phyloP scores from a whole-genome alignment of 2,888 invertebrate genomes.

The Caenorhabditis sp. region DNA sequence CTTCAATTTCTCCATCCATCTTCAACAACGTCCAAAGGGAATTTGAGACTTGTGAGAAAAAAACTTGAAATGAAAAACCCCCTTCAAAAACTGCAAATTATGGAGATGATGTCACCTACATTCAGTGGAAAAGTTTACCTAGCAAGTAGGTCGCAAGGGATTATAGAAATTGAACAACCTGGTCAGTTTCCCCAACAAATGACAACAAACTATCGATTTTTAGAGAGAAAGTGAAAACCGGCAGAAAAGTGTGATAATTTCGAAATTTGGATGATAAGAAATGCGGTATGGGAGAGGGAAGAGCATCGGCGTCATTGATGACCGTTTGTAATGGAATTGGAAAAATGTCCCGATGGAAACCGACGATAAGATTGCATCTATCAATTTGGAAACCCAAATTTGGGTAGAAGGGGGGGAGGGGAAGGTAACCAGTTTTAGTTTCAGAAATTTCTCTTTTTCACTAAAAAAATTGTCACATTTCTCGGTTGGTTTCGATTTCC shows the following conservation, averaged over 20 bases:
- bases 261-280: constrained; percentile 47
- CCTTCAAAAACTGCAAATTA: constrained; percentile 12
- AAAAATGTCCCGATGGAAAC: not conserved
- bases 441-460: too few species aligned
- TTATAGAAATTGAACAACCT: too few species aligned
- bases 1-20: constrained; percentile 16
- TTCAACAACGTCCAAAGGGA: constrained; percentile 36
- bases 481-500: too few species aligned
- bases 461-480: too few species aligned
- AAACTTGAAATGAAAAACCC: constrained; percentile 46
- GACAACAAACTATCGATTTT: constrained; percentile 32
- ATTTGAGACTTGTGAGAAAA: constrained; percentile 50
- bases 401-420: too few species aligned
- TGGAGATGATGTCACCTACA: constrained; percentile 22
- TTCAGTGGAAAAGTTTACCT: constrained; percentile 1
- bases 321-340: constrained; percentile 40
- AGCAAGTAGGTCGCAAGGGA: not conserved
- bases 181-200: too few species aligned
- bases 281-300: constrained; percentile 13
- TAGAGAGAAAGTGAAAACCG: not conserved
- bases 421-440: too few species aligned
- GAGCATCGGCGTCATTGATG: constrained; percentile 43
- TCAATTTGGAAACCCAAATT: not conserved
- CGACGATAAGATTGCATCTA: too few species aligned
- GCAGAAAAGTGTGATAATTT: not conserved